Percentiles rank a stretch among this genome's conserved stretches.
Evolutionary conservation across 2,888 invertebrate genomes (phyloP).

Genomic region (Eupeodes latifasciatus): DNA sequence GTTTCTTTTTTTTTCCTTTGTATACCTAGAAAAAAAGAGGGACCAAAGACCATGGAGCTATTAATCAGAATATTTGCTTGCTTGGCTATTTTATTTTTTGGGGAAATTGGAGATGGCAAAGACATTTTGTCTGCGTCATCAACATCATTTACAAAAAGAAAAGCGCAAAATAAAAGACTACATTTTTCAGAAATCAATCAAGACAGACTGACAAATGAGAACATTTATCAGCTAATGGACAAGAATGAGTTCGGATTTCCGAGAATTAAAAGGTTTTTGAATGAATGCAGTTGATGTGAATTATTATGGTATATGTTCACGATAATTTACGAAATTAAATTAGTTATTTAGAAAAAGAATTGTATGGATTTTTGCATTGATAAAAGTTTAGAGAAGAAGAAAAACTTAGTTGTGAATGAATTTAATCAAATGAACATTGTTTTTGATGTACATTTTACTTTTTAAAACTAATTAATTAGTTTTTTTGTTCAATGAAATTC

Average conservation of each 20-base stretch:
- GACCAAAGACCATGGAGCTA: constrained; percentile 16
- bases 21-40: no score
- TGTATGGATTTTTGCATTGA: no score
- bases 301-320: not conserved
- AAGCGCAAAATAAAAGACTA: constrained; percentile 4
- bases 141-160: not conserved
- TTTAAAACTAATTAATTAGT: no score
- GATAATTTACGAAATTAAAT: no score
- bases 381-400: no score
- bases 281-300: not conserved
- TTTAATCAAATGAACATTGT: no score
- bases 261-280: not conserved
- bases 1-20: not conserved
- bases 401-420: no score
- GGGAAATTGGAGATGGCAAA: not conserved
- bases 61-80: constrained; percentile 56
- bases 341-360: no score
- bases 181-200: constrained; percentile 21
- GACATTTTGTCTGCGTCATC: constrained; percentile 43
- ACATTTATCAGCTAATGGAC: constrained; percentile 32
- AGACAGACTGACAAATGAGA: constrained; percentile 33
- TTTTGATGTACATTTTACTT: no score
- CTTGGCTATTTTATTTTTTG: constrained; percentile 7
- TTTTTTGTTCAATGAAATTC: no score
- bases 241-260: constrained; percentile 2